A percentile compares a stretch with the other conserved stretches of the same genome.
These are phyloP conservation scores for Drosophila neocordata DNA, from an alignment of 1,140 invertebrate species.

Conservation along the genomic window DNA sequence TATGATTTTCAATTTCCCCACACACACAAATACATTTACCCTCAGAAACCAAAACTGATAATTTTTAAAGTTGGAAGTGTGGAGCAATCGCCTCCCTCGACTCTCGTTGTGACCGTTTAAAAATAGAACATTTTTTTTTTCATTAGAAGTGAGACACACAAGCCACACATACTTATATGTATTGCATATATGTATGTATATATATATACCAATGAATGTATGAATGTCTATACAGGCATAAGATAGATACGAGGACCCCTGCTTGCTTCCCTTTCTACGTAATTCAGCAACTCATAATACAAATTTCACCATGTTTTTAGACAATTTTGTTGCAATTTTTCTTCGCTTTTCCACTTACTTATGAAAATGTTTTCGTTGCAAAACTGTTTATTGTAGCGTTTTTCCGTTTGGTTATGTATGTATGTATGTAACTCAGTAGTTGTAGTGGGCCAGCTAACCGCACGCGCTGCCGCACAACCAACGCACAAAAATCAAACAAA, in stretches of 20 bases:
- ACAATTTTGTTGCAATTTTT: not conserved
- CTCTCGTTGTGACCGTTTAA: slow-evolving; percentile 52
- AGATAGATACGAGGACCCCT: slow-evolving; percentile 48
- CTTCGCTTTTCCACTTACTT: slow-evolving; percentile 35
- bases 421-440: slow-evolving; percentile 44
- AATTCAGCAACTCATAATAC: slow-evolving; percentile 26
- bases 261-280: not conserved
- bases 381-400: slow-evolving; percentile 51
- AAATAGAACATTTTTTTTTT: slow-evolving; percentile 78
- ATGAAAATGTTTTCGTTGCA: slow-evolving; percentile 53
- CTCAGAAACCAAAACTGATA: slow-evolving; percentile 50
- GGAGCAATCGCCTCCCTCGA: slow-evolving; percentile 59
- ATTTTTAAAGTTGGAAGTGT: slow-evolving; percentile 77
- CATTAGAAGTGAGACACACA: slow-evolving; percentile 51
- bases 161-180: slow-evolving; percentile 21
- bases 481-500: slow-evolving; percentile 76
- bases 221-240: slow-evolving; percentile 15
- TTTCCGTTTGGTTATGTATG: slow-evolving; percentile 40
- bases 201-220: not conserved
- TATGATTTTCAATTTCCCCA: slow-evolving; percentile 49
- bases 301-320: slow-evolving; percentile 20
- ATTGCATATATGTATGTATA: not conserved
- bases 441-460: slow-evolving; percentile 56
- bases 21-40: slow-evolving; percentile 22
- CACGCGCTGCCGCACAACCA: slow-evolving; percentile 73